phyloP scores from a whole-genome alignment of 2,888 invertebrate genomes.

The Conistra vaccinii region DNA sequence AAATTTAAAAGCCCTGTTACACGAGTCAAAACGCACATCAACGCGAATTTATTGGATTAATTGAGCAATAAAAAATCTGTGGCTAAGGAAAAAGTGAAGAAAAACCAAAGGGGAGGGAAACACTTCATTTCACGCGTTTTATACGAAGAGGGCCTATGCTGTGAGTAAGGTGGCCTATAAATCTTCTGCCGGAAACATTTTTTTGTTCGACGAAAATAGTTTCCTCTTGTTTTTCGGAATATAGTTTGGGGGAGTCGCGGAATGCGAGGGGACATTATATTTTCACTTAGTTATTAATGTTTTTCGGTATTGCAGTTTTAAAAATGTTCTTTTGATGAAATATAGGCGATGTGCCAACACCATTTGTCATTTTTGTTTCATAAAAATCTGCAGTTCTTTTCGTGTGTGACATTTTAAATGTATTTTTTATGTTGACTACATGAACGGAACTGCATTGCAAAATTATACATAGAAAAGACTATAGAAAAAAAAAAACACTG shows the following conservation, averaged over 20 bases:
- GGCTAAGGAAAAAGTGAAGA: constrained; percentile 69
- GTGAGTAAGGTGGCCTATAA: constrained; percentile 84
- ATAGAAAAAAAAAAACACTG: not conserved
- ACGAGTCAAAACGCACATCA: constrained; percentile 76
- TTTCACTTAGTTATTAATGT: constrained; percentile 80
- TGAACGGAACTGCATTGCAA: not conserved
- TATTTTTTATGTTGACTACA: constrained; percentile 46
- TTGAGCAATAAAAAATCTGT: constrained; percentile 87
- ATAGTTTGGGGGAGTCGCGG: constrained; percentile 73
- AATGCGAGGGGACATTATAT: constrained; percentile 67
- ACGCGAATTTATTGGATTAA: constrained; percentile 82
- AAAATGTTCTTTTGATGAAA: constrained; percentile 74
- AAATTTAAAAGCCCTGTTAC: constrained; percentile 73
- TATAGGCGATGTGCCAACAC: constrained; percentile 65
- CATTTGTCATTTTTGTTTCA: constrained; percentile 72
- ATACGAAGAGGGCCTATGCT: constrained; percentile 79
- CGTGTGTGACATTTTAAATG: constrained; percentile 56
- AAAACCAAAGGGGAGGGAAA: constrained; percentile 78
- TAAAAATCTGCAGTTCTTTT: constrained; percentile 56
- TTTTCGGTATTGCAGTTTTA: constrained; percentile 75
- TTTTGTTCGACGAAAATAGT: constrained; percentile 89
- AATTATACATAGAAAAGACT: not conserved
- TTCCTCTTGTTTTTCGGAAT: constrained; percentile 86
- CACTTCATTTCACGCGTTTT: constrained; percentile 90
- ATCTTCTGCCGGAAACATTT: constrained; percentile 88